A percentile compares a stretch with the other conserved stretches of the same genome.
These are phyloP conservation scores for Thyatira batis DNA, from an alignment of 2,888 invertebrate species.

Conservation along the genomic window DNA sequence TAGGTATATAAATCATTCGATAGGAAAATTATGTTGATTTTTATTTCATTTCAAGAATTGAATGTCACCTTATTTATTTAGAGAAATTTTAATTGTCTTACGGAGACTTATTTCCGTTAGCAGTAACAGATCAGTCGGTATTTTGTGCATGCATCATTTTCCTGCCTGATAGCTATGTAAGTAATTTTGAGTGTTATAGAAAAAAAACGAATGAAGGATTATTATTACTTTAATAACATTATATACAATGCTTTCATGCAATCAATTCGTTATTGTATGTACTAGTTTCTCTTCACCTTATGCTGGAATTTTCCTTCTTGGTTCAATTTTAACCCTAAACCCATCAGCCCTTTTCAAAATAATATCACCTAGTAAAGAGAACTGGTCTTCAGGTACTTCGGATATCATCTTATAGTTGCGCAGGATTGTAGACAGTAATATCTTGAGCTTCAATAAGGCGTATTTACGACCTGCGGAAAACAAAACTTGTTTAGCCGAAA, in stretches of 20 bases:
- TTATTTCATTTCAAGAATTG: no score
- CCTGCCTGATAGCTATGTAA: no score
- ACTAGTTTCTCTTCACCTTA: constrained; percentile 11
- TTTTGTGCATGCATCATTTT: no score
- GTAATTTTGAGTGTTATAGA: no score
- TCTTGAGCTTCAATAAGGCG: constrained; percentile 88
- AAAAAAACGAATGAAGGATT: no score
- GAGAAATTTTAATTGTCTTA: no score
- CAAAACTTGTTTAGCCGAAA: not conserved
- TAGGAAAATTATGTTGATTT: no score
- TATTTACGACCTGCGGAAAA: constrained; percentile 85
- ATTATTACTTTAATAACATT: not conserved
- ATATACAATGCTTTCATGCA: not conserved
- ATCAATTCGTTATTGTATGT: no score
- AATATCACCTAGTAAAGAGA: constrained; percentile 86
- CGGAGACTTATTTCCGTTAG: no score
- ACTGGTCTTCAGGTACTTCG: constrained; percentile 84
- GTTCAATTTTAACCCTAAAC: constrained; percentile 86
- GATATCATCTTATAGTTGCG: constrained; percentile 86
- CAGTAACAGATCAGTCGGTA: no score
- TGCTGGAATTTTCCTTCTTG: constrained; percentile 72
- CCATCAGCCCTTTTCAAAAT: constrained; percentile 89
- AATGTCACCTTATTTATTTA: no score
- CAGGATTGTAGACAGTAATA: constrained; percentile 86
- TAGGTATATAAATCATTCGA: no score